Percentiles rank a stretch among this genome's conserved stretches.
These are phyloP conservation scores for Penelope pileata DNA, from an alignment of 2,113 vertebrate species.

Conservation along the genomic window DNA sequence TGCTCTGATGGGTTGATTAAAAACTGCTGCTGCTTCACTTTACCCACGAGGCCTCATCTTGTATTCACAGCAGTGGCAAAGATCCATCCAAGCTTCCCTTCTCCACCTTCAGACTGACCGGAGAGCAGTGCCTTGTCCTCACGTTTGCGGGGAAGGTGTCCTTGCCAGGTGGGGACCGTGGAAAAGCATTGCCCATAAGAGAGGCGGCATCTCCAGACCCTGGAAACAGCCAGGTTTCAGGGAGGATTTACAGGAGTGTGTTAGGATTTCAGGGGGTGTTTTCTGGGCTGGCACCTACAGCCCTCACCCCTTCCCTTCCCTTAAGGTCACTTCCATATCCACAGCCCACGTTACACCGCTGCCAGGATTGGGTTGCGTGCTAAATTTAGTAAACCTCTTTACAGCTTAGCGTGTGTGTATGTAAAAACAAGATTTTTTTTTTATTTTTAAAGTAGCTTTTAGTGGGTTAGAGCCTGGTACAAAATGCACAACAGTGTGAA, in stretches of 20 bases:
- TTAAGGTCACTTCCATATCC: constrained; percentile 26
- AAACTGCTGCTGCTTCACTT: neutral
- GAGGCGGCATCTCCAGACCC: neutral
- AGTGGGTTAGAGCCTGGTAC: neutral
- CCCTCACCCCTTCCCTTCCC: neutral
- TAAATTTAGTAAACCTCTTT: constrained; percentile 55
- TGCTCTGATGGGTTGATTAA: neutral
- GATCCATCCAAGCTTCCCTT: neutral
- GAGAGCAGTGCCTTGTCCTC: neutral
- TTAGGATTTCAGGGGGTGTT: neutral
- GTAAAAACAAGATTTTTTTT: neutral
- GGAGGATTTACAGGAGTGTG: neutral
- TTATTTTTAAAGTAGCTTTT: neutral
- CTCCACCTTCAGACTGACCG: neutral
- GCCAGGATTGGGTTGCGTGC: neutral
- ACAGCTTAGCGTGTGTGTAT: neutral
- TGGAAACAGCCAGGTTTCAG: neutral
- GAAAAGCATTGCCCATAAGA: neutral
- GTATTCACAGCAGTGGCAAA: neutral
- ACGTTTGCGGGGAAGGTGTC: neutral
- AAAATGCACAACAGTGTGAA: neutral
- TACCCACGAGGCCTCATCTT: neutral
- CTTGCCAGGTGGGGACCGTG: too few species aligned
- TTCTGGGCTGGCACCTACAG: neutral
- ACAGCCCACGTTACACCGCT: neutral